Conservation (phyloP, 2,888 invertebrate species). For the Pheosia gnoma region DNA sequence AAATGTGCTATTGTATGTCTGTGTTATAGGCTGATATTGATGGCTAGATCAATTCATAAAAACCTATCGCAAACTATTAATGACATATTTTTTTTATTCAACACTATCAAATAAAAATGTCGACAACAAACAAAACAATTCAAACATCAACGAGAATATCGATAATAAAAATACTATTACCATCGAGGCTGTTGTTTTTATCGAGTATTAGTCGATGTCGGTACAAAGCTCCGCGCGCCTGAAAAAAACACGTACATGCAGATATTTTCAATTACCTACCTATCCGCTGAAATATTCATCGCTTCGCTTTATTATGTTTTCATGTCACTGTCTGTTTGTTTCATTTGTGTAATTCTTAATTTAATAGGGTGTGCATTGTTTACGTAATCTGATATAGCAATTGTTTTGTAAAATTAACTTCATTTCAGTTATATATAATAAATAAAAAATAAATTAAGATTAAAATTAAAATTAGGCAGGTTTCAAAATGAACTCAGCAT, state of each 20-base stretch:
- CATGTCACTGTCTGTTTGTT: neutral
- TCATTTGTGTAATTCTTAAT: neutral
- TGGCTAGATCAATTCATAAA: too few species aligned
- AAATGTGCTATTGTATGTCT: too few species aligned
- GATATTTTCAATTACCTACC: neutral
- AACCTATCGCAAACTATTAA: too few species aligned
- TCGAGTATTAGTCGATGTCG: neutral
- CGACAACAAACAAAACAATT: neutral
- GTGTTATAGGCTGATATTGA: too few species aligned
- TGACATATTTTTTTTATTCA: too few species aligned
- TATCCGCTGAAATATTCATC: neutral
- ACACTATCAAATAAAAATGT: neutral
- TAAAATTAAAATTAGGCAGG: too few species aligned
- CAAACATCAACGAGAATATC: neutral
- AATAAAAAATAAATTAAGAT: too few species aligned
- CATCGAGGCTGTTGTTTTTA: neutral
- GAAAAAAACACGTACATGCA: neutral
- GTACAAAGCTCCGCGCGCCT: conserved; percentile 1
- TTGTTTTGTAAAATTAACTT: too few species aligned
- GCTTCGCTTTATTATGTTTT: neutral
- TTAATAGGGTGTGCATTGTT: neutral
- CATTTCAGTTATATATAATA: too few species aligned
- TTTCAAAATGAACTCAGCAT: too few species aligned
- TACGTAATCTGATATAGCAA: neutral
- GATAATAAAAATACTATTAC: neutral